Conservation (phyloP, 2,797 vertebrate genomes). For the Phrynocephalus vlangalii region DNA sequence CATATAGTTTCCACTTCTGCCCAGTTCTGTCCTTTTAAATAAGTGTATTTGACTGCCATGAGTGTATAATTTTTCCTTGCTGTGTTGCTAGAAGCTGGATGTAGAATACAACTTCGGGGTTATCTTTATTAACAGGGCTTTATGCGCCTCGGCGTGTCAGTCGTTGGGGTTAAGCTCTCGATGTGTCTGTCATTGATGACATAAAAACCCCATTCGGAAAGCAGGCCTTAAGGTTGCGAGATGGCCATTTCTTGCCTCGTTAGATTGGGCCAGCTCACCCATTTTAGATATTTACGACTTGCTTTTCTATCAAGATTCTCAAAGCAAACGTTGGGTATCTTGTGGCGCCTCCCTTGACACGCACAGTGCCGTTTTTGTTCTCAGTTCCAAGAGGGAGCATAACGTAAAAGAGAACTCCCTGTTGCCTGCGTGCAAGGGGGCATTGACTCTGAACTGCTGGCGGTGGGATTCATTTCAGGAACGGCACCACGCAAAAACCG, state of each 20-base stretch:
- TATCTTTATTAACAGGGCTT: conserved; percentile 29
- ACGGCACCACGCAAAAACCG: conserved; percentile 95
- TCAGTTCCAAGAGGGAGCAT: not conserved
- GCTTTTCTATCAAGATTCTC: not conserved
- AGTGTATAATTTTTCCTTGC: not conserved
- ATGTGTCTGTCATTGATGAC: not conserved
- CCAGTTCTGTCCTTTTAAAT: conserved; percentile 29
- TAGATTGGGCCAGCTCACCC: not conserved
- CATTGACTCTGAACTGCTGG: not conserved
- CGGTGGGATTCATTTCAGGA: conserved; percentile 79
- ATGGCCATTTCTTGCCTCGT: not conserved
- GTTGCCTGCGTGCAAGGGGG: not conserved
- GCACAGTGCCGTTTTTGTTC: not conserved
- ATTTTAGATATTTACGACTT: too few species aligned
- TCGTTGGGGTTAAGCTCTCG: not conserved
- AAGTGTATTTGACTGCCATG: conserved; percentile 21
- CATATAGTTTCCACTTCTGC: conserved; percentile 9
- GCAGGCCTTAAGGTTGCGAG: not conserved
- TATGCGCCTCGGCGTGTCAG: not conserved
- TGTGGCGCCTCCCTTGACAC: not conserved
- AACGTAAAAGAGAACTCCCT: fast-evolving
- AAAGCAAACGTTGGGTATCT: not conserved
- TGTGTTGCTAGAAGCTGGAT: conserved; percentile 34
- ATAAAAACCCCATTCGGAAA: not conserved
- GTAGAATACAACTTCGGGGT: conserved; percentile 16